These are phyloP conservation scores for Epizoanthus rinbou DNA, from an alignment of 92 coral and sea anemone species.

Conservation along the genomic window DNA sequence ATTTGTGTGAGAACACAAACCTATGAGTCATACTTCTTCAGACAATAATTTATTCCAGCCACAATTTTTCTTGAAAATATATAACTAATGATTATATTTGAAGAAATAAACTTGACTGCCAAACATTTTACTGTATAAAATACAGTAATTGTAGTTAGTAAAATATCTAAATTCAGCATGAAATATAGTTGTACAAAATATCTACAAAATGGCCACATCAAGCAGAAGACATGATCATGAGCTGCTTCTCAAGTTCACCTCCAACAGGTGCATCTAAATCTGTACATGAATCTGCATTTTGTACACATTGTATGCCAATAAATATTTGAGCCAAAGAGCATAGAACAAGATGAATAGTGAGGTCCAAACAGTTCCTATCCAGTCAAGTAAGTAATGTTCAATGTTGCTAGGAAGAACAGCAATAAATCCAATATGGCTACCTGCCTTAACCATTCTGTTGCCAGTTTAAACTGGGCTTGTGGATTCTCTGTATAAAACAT, in stretches of 20 bases:
- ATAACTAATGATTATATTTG: neutral
- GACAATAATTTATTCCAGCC: neutral
- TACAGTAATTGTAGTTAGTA: no score
- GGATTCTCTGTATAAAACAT: constrained; percentile 54
- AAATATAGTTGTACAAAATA: no score
- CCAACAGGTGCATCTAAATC: constrained; percentile 13
- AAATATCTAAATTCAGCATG: no score
- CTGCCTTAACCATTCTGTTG: constrained; percentile 89
- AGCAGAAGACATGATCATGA: neutral
- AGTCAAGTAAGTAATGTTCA: neutral
- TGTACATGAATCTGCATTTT: constrained; percentile 30
- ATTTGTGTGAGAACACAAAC: neutral
- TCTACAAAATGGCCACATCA: no score
- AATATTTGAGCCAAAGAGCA: neutral
- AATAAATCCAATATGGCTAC: constrained; percentile 43
- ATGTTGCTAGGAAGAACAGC: neutral
- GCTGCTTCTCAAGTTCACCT: neutral
- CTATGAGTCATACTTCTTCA: constrained; percentile 10
- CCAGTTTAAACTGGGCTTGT: constrained; percentile 35
- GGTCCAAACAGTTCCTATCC: neutral
- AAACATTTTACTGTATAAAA: neutral
- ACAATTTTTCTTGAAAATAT: neutral
- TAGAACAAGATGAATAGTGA: neutral
- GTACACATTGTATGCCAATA: neutral
- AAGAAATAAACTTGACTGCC: neutral